phyloP scores from a whole-genome alignment of 2,888 invertebrate species.

The Charanyca ferruginea region DNA sequence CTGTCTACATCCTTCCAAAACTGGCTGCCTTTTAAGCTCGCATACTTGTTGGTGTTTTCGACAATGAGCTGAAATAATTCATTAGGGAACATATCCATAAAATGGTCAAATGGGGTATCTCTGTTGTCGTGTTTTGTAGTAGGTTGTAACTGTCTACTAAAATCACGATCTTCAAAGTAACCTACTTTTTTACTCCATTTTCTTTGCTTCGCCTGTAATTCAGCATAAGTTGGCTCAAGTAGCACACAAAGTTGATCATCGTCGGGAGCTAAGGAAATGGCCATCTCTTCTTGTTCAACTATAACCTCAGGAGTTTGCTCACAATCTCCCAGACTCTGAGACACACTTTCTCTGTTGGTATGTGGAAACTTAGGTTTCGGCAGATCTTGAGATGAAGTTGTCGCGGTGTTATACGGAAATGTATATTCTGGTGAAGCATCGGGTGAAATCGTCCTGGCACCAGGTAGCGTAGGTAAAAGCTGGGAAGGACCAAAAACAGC shows the following conservation, averaged over 20 bases:
- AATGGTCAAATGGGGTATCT: conserved; percentile 27
- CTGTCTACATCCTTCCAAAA: conserved; percentile 38
- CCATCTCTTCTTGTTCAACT: conserved; percentile 10
- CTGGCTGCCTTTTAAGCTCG: conserved; percentile 32
- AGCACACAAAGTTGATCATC: conserved; percentile 19
- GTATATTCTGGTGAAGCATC: too few relatives aligned
- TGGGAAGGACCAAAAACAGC: too few relatives aligned
- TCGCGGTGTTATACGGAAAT: too few relatives aligned
- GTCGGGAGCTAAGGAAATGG: conserved; percentile 16
- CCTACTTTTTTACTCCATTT: conserved; percentile 12
- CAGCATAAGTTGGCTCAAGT: conserved; percentile 23
- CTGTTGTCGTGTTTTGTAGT: conserved; percentile 13
- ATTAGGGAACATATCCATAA: conserved; percentile 35
- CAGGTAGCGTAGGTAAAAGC: too few relatives aligned
- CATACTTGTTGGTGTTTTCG: conserved; percentile 41
- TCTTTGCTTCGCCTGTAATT: conserved; percentile 18
- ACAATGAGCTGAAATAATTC: conserved; percentile 29
- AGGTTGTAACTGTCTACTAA: conserved; percentile 18
- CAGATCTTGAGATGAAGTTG: too few relatives aligned
- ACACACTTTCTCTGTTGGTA: conserved; percentile 29
- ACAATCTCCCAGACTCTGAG: conserved; percentile 32
- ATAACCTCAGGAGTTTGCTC: conserved; percentile 31
- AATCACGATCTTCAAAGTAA: conserved; percentile 22
- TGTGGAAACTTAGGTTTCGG: too few relatives aligned
- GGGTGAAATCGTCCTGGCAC: too few relatives aligned